phyloP scores from a whole-genome alignment of 1,140 invertebrate genomes.

The Grapholita molesta region DNA sequence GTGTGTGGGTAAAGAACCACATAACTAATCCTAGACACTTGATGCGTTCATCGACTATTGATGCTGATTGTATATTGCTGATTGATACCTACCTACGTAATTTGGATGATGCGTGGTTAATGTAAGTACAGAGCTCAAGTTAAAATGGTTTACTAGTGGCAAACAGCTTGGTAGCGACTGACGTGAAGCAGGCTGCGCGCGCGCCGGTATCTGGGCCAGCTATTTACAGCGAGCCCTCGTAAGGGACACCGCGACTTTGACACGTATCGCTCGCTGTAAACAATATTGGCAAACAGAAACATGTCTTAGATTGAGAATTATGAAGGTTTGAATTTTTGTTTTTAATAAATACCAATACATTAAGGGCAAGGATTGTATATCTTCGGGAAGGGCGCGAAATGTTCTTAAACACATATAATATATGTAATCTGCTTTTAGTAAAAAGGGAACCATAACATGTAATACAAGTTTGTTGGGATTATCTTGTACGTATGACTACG shows the following conservation, averaged over 20 bases:
- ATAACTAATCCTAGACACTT: too few species aligned
- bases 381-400: too few species aligned
- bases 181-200: not conserved
- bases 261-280: not conserved
- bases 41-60: too few species aligned
- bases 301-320: not conserved
- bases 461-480: too few species aligned
- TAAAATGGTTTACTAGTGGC: conserved; percentile 30
- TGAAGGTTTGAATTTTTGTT: not conserved
- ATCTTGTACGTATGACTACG: too few species aligned
- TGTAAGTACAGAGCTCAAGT: conserved; percentile 29
- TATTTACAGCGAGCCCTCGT: conserved; percentile 18
- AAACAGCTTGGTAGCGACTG: conserved; percentile 23
- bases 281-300: conserved; percentile 16
- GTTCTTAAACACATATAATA: too few species aligned
- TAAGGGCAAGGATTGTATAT: too few species aligned
- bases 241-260: conserved; percentile 18
- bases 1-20: too few species aligned
- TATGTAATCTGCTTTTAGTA: too few species aligned
- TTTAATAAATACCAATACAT: not conserved
- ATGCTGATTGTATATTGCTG: too few species aligned
- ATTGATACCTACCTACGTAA: too few species aligned
- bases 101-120: not conserved
- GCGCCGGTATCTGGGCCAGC: conserved; percentile 15
- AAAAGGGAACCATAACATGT: too few species aligned